phyloP scores from a whole-genome alignment of 2,797 vertebrate species.

The Spheniscus humboldti region DNA sequence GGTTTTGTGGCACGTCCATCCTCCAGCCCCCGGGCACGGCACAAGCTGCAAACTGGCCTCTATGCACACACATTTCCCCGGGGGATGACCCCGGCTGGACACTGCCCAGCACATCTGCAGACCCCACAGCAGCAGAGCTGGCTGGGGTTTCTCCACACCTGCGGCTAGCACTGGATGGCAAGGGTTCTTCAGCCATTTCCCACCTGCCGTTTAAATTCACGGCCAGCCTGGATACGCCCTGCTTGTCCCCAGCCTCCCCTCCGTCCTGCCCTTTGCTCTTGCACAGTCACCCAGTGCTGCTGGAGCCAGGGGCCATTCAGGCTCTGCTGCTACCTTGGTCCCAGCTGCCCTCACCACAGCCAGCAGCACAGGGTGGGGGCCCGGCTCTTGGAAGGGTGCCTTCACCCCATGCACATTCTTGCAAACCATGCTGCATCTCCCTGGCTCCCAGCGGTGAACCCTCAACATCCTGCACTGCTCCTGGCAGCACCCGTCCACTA shows the following conservation, averaged over 20 bases:
- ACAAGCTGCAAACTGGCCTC: accelerated
- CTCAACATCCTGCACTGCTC: accelerated
- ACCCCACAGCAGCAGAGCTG: not conserved
- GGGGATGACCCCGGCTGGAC: accelerated
- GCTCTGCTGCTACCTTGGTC: not conserved
- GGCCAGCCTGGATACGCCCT: too few species aligned
- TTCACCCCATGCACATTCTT: accelerated
- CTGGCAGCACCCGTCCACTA: accelerated
- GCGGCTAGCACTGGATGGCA: accelerated
- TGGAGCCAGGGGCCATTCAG: too few species aligned
- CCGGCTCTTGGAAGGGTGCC: not conserved
- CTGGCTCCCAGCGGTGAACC: accelerated
- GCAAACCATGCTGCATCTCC: not conserved
- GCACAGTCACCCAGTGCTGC: not conserved
- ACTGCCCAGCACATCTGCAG: not conserved
- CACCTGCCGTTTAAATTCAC: accelerated
- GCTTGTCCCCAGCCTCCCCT: too few species aligned
- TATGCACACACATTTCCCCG: accelerated
- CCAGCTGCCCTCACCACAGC: too few species aligned
- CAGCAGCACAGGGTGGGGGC: not conserved
- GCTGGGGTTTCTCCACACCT: too few species aligned
- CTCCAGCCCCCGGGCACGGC: not conserved
- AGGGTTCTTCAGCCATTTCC: not conserved
- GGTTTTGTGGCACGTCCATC: not conserved
- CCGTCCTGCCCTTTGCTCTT: not conserved